Evolutionary conservation across 2,113 vertebrate genomes (phyloP).

Genomic region (Brevimyrus niger): DNA sequence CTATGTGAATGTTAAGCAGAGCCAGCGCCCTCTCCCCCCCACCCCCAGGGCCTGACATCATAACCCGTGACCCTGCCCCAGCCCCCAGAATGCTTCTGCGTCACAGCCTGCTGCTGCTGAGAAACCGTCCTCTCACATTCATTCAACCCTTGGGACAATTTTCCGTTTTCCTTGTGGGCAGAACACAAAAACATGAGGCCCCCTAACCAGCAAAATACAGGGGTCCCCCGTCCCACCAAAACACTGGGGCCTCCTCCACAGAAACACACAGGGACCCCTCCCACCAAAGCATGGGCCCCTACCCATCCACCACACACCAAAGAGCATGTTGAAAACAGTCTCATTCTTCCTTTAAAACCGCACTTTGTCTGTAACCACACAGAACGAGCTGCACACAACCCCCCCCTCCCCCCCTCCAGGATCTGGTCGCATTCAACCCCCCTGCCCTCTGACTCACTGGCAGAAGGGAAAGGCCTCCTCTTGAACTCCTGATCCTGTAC

Average conservation of each 20-base stretch:
- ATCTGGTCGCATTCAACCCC: neutral
- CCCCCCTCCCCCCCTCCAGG: neutral
- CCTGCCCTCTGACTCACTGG: neutral
- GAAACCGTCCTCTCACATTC: neutral
- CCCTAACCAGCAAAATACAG: neutral
- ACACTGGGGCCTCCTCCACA: neutral
- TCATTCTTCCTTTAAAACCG: neutral
- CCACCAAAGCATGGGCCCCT: neutral
- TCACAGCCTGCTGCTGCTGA: neutral
- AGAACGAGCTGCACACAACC: neutral
- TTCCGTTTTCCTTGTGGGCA: neutral
- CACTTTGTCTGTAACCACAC: neutral
- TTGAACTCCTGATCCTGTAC: constrained; percentile 14
- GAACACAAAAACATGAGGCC: neutral
- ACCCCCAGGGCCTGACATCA: neutral
- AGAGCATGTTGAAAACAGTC: neutral
- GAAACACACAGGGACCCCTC: neutral
- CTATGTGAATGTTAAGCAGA: neutral
- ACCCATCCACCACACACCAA: neutral
- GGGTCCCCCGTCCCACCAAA: neutral
- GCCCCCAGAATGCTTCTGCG: neutral
- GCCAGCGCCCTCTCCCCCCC: neutral
- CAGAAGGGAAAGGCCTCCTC: neutral
- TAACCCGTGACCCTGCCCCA: neutral
- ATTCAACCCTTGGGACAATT: neutral